Percentiles rank a stretch among this genome's conserved stretches.
phyloP scores from a whole-genome alignment of 2,797 vertebrate genomes.

The Acomys russatus region DNA sequence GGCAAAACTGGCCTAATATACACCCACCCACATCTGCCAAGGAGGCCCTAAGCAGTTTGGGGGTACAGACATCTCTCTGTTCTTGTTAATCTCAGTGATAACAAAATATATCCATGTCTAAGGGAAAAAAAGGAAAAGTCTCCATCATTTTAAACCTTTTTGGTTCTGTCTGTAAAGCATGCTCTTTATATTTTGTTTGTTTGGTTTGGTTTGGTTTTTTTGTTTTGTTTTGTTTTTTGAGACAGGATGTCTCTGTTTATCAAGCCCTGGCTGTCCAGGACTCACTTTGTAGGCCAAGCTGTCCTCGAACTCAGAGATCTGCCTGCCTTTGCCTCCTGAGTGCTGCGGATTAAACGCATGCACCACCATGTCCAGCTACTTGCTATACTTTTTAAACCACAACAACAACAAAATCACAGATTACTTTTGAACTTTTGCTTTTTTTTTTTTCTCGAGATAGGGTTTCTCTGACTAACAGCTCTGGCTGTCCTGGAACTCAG shows the following conservation, averaged over 20 bases:
- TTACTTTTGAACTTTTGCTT: not conserved
- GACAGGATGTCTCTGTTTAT: not conserved
- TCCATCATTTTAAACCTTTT: not conserved
- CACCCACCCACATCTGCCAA: not conserved
- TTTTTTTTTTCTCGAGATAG: no score
- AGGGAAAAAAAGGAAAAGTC: not conserved
- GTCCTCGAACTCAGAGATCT: not conserved
- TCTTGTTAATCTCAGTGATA: not conserved
- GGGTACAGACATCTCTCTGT: not conserved
- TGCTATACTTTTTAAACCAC: not conserved
- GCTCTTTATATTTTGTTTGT: not conserved
- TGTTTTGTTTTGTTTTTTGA: not conserved
- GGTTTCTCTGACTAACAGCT: no score
- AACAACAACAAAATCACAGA: not conserved
- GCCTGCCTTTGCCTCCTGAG: not conserved
- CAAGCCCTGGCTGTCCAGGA: not conserved
- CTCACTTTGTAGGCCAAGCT: not conserved
- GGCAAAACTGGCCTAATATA: not conserved
- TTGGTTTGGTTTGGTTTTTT: not conserved
- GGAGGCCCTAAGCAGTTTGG: not conserved
- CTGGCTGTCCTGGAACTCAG: no score
- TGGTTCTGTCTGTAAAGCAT: conserved; percentile 10
- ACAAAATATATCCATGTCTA: not conserved
- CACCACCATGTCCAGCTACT: not conserved
- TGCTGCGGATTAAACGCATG: not conserved